Evolutionary conservation across 2,797 vertebrate species (phyloP).

Genomic region (Zenarchopterus dispar): DNA sequence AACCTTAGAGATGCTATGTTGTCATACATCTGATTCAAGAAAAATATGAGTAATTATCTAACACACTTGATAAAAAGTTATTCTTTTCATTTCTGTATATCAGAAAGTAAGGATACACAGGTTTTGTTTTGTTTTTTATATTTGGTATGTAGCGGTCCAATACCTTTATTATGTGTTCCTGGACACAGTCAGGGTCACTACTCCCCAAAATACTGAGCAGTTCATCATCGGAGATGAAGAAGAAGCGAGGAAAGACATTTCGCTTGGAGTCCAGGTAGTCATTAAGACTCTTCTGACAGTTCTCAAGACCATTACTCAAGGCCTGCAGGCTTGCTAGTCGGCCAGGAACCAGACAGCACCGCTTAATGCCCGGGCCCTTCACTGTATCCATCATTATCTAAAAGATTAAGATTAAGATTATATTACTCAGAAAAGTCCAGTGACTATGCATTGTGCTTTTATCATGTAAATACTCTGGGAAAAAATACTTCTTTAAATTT

Average conservation of each 20-base stretch:
- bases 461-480: not conserved
- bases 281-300: conserved; percentile 95
- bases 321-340: conserved; percentile 86
- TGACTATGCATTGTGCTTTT: conserved; percentile 1
- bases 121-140: not conserved
- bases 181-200: conserved; percentile 90
- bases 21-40: conserved; percentile 90
- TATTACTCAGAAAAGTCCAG: conserved; percentile 1
- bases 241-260: conserved; percentile 96
- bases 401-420: conserved; percentile 1
- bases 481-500: conserved; percentile 88
- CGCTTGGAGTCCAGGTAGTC: conserved; percentile 95
- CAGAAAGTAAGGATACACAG: too few relatives aligned
- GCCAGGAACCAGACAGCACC: conserved; percentile 87
- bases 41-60: not conserved
- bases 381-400: conserved; percentile 92
- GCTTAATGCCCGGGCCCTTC: conserved; percentile 87
- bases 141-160: not conserved
- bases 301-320: conserved; percentile 90
- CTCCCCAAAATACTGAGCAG: conserved; percentile 96
- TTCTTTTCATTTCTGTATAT: not conserved
- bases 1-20: conserved; percentile 91
- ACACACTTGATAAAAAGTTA: conserved; percentile 19
- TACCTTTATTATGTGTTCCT: conserved; percentile 99
- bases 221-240: conserved; percentile 98